Conservation (phyloP, 2,888 invertebrate species). For the Diachrysia chrysitis region DNA sequence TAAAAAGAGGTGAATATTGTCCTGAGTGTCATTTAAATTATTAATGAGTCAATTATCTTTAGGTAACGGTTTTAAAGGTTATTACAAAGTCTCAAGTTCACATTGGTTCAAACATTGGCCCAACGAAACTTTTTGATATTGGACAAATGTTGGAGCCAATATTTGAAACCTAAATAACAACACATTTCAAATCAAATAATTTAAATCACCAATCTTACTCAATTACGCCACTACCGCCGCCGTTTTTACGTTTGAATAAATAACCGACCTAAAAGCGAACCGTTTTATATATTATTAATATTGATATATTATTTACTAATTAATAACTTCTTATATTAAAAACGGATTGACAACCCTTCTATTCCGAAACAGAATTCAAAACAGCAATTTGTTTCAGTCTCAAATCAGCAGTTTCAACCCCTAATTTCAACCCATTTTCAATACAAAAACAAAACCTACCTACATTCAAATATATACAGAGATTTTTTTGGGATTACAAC, state of each 20-base stretch:
- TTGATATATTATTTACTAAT: slow-evolving; percentile 58
- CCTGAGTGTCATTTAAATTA: neutral
- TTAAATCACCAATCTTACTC: slow-evolving; percentile 42
- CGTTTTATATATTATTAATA: slow-evolving; percentile 55
- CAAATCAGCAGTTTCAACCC: neutral
- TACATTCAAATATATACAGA: slow-evolving; percentile 49
- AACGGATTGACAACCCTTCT: slow-evolving; percentile 6
- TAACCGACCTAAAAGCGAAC: slow-evolving; percentile 50
- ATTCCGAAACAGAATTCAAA: neutral
- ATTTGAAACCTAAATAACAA: neutral
- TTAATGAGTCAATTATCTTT: neutral
- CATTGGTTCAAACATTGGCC: neutral
- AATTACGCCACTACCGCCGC: slow-evolving; percentile 26
- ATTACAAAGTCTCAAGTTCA: neutral
- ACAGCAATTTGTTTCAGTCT: neutral
- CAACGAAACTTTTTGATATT: neutral
- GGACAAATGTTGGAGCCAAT: neutral
- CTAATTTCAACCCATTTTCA: slow-evolving; percentile 9
- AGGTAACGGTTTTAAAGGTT: neutral
- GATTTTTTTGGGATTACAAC: slow-evolving; percentile 47
- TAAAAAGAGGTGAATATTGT: neutral
- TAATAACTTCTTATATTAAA: slow-evolving; percentile 38
- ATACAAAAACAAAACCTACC: slow-evolving; percentile 39
- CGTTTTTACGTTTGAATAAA: slow-evolving; percentile 48
- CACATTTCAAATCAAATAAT: slow-evolving; percentile 25